Evolutionary conservation across 2,113 vertebrate genomes (phyloP).

Genomic region (Halcyon senegalensis): DNA sequence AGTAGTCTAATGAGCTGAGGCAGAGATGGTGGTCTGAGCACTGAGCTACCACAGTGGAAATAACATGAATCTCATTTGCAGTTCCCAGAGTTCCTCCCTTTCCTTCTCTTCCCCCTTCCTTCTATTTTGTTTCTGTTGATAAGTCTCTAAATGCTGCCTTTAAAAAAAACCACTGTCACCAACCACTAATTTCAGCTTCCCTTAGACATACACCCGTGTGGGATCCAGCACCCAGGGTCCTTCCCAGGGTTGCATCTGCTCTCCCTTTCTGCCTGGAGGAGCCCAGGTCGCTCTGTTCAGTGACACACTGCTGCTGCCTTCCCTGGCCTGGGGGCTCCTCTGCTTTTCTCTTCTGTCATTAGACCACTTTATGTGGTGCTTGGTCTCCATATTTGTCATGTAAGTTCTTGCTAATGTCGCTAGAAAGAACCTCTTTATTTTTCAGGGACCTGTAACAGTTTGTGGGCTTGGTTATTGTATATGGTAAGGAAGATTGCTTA

Average conservation of each 20-base stretch:
- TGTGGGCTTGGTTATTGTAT: not conserved
- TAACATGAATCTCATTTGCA: not conserved
- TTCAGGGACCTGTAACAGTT: not conserved
- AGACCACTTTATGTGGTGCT: not conserved
- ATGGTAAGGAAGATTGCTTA: not conserved
- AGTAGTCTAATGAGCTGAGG: not conserved
- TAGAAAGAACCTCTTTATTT: not conserved
- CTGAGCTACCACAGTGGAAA: slow-evolving; percentile 1
- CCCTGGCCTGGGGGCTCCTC: not conserved
- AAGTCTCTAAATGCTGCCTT: slow-evolving; percentile 40
- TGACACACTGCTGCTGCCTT: not conserved
- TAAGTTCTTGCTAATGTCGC: not conserved
- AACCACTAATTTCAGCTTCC: slow-evolving; percentile 30
- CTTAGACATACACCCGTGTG: not conserved
- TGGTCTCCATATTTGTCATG: not conserved
- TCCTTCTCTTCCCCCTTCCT: not conserved
- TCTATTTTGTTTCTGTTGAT: slow-evolving; percentile 31
- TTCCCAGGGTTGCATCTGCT: not conserved
- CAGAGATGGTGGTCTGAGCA: slow-evolving; percentile 22
- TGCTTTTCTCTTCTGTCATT: not conserved
- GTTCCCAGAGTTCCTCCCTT: not conserved
- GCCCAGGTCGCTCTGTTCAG: accelerated
- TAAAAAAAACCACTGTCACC: slow-evolving; percentile 22
- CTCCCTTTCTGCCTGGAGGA: not conserved
- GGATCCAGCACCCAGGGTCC: not conserved